Percentiles rank a stretch among this genome's conserved stretches.
phyloP scores from a whole-genome alignment of 2,797 vertebrate genomes.

The Crenuchus spilurus region DNA sequence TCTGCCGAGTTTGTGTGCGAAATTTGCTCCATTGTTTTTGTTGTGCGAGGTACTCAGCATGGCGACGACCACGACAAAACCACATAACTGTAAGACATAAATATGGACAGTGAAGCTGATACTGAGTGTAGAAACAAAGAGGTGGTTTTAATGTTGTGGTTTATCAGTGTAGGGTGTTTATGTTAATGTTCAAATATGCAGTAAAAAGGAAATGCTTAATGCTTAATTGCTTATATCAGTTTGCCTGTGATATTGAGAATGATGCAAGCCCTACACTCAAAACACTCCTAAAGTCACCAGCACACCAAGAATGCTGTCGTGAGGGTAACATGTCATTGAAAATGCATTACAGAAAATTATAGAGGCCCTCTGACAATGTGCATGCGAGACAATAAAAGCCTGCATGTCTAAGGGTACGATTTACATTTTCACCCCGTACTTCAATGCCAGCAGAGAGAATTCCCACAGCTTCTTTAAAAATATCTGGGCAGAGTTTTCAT shows the following conservation, averaged over 20 bases:
- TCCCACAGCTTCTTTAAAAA: slow-evolving; percentile 76
- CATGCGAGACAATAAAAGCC: slow-evolving; percentile 47
- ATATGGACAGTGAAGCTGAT: no score
- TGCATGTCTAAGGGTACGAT: slow-evolving; percentile 44
- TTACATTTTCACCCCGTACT: slow-evolving; percentile 45
- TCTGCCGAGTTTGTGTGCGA: no score
- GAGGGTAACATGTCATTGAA: slow-evolving; percentile 52
- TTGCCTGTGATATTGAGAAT: background rate
- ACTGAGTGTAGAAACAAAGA: no score
- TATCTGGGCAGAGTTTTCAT: slow-evolving; percentile 62
- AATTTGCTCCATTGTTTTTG: no score
- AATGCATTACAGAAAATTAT: slow-evolving; percentile 60
- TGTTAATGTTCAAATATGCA: no score
- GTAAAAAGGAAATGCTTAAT: no score
- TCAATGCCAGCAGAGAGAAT: slow-evolving; percentile 60
- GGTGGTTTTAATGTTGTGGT: no score
- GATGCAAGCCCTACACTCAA: background rate
- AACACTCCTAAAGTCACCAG: slow-evolving; percentile 26
- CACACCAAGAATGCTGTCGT: slow-evolving; percentile 26
- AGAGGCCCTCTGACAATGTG: slow-evolving; percentile 30
- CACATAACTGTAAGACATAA: no score
- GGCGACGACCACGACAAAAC: no score
- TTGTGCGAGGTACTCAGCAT: no score
- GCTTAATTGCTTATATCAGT: background rate
- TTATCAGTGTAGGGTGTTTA: no score